These are phyloP conservation scores for Picathartes gymnocephalus DNA, from an alignment of 2,113 vertebrate genomes.

Conservation along the genomic window DNA sequence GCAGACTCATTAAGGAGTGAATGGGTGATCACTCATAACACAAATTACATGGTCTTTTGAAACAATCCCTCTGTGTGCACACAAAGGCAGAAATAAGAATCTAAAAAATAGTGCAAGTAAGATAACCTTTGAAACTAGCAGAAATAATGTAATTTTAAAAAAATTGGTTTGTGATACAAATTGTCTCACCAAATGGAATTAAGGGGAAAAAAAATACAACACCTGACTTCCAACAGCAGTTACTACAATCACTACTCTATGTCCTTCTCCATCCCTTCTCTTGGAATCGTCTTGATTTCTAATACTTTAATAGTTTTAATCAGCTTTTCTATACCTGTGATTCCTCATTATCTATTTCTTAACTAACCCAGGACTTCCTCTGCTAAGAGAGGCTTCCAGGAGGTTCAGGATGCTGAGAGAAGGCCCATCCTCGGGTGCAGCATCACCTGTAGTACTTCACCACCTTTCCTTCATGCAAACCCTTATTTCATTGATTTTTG, in stretches of 20 bases:
- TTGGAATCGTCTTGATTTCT: background rate
- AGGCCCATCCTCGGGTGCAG: background rate
- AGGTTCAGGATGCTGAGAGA: background rate
- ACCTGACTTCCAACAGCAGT: background rate
- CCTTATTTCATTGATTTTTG: background rate
- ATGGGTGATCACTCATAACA: background rate
- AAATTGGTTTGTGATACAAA: background rate
- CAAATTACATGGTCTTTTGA: background rate
- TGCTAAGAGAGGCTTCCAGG: background rate
- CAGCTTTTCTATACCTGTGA: background rate
- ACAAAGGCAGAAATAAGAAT: background rate
- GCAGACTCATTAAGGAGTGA: background rate
- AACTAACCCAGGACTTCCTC: background rate
- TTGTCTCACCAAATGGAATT: background rate
- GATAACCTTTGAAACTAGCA: background rate
- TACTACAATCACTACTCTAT: fast-evolving
- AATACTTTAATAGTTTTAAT: background rate
- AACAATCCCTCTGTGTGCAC: background rate
- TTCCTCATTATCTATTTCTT: background rate
- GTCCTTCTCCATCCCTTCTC: background rate
- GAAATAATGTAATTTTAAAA: background rate
- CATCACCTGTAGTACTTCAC: background rate
- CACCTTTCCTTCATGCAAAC: background rate
- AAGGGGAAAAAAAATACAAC: background rate
- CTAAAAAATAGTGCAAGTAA: background rate